Evolutionary conservation across 2,888 invertebrate species (phyloP).

Genomic region (Micoletzkya japonica): DNA sequence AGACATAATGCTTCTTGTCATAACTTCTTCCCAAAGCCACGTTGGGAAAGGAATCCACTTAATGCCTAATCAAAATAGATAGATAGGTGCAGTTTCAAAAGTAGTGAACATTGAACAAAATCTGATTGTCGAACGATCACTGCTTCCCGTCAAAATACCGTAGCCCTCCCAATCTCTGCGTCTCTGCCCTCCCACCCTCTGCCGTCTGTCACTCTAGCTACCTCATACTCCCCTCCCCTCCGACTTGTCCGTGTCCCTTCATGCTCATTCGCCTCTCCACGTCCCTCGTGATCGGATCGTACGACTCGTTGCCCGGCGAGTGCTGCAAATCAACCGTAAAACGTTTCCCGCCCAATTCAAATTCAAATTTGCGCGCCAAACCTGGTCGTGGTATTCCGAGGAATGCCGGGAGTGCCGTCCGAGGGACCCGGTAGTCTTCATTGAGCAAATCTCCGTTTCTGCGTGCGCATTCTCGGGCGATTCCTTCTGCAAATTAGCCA

Average conservation of each 20-base stretch:
- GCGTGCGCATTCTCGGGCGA: constrained; percentile 16
- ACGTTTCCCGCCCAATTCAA: too few relatives aligned
- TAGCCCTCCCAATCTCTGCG: too few relatives aligned
- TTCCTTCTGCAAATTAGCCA: constrained; percentile 24
- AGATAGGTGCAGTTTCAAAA: too few relatives aligned
- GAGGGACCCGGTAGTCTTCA: too few relatives aligned
- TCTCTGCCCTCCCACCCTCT: background rate
- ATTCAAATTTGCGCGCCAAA: too few relatives aligned
- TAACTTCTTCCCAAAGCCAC: too few relatives aligned
- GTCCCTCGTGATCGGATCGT: constrained; percentile 61
- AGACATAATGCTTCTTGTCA: too few relatives aligned
- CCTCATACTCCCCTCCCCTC: constrained; percentile 30
- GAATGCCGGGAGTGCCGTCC: background rate
- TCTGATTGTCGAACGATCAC: too few relatives aligned
- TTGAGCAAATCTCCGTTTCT: background rate
- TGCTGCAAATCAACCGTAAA: constrained; percentile 4
- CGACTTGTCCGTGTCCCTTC: constrained; percentile 45
- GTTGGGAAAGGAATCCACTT: too few relatives aligned
- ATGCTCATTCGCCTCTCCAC: constrained; percentile 59
- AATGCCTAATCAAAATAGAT: too few relatives aligned
- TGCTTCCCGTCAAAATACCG: too few relatives aligned
- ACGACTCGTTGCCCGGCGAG: constrained; percentile 28
- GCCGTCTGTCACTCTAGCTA: background rate
- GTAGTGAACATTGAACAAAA: too few relatives aligned
- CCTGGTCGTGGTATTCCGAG: background rate